Percentiles rank a stretch among this genome's conserved stretches.
Evolutionary conservation across 2,797 vertebrate genomes (phyloP).

Genomic region (Fringilla coelebs): DNA sequence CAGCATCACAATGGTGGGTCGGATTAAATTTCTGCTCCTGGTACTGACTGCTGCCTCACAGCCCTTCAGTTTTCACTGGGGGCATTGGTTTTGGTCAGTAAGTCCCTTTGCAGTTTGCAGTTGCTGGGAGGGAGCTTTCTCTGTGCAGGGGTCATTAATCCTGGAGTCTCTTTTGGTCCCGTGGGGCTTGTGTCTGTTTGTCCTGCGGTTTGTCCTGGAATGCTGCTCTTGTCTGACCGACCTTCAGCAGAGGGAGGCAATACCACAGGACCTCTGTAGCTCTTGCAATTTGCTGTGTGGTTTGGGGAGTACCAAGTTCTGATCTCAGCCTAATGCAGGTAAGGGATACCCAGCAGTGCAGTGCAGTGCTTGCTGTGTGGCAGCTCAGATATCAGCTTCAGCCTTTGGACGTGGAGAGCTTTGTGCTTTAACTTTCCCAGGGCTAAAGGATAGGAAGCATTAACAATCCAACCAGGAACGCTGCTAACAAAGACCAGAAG

Average conservation of each 20-base stretch:
- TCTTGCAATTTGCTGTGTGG: neutral
- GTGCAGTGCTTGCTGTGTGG: neutral
- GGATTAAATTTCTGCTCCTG: neutral
- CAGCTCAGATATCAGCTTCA: neutral
- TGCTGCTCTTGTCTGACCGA: neutral
- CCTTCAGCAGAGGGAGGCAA: neutral
- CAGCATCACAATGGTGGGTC: neutral
- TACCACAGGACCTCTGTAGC: fast-evolving
- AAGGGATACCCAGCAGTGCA: neutral
- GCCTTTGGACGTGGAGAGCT: neutral
- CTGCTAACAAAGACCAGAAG: neutral
- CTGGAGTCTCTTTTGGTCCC: neutral
- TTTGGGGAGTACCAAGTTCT: neutral
- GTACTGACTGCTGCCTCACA: neutral
- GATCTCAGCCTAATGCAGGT: neutral
- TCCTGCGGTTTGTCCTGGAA: neutral
- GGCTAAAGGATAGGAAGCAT: neutral
- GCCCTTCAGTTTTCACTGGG: neutral
- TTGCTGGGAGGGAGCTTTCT: fast-evolving
- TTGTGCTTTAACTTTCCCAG: neutral
- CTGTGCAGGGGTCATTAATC: neutral
- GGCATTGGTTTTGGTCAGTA: neutral
- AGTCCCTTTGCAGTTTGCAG: neutral
- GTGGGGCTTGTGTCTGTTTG: fast-evolving
- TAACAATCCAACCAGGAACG: neutral